Conservation (phyloP, 2,888 invertebrate species). For the Cantharis nigra region DNA sequence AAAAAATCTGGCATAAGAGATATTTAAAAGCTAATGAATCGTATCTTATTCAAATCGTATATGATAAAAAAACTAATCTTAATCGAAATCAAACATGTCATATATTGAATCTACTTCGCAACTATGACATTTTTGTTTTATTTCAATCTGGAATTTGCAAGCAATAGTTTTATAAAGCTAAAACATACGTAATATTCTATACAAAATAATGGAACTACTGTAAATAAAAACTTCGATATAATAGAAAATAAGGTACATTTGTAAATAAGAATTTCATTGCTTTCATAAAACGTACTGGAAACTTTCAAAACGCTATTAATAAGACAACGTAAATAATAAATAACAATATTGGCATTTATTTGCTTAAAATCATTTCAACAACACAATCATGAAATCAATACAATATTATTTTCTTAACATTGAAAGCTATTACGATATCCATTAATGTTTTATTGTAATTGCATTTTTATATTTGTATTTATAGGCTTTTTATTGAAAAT, state of each 20-base stretch:
- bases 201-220: neutral
- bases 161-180: neutral
- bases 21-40: neutral
- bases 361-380: neutral
- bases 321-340: neutral
- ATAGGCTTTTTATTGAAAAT: neutral
- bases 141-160: neutral
- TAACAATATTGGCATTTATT: neutral
- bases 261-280: neutral
- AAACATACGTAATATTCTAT: neutral
- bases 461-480: neutral
- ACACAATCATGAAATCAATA: neutral
- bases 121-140: neutral
- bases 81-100: neutral
- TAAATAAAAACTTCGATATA: neutral
- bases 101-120: neutral
- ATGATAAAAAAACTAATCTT: neutral
- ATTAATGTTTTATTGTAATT: neutral
- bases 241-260: neutral
- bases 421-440: neutral
- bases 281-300: neutral
- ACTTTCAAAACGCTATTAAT: neutral
- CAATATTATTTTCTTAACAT: neutral
- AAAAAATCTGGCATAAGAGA: too few species aligned
- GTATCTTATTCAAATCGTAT: neutral